Evolutionary conservation across 1,140 invertebrate species (phyloP), one percentile per base, ranked within the genome.

Genomic region (Cotesia chilonis): DNA sequence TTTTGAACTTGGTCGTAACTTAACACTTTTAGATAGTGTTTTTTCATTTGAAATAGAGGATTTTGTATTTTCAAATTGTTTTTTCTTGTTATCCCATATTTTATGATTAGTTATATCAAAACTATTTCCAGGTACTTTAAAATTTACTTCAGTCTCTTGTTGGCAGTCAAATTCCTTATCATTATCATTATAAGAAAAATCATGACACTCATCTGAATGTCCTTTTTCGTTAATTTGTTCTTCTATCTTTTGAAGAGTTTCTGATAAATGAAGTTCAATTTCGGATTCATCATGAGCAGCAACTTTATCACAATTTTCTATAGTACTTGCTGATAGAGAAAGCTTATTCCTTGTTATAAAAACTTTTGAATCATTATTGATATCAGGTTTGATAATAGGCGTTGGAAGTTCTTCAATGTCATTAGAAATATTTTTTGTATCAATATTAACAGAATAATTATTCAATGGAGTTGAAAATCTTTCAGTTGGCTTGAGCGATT

Each of bases 381-480:
- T 6, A 38, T 68, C 66, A 37, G 4, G 4, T 54, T 55, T 41
- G 2, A 4, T 4, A n/a, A 52, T 28, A 12, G 66, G 6, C 3
- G 54, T 36, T 12, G 35, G 37, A 54, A 12, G 10, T 4, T 52
- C 41, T 55, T 68, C 51, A 7, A 17, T 4, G 17, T 66, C 66
- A 28, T 20, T 10, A 20, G 6, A 41, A 36, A 3, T 55, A 68
- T 36, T 54, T 14, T 68, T 68, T 55, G n/a, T 12, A 20, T 68
- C 51, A 51, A 55, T 10, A 35, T 64, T 61, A 28, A 9, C 35
- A 68, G 35, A 6, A 4, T 6, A 60, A 65, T 74, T 70, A 35
- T 69, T 71, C 37, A 75, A 51, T 4, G 72, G 75, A 3, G 75
- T 76, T 10, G 75, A 76, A 69, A 72, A 74, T 54, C 66, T 71